Conservation (phyloP, 1,140 invertebrate species). For the Drosophila erecta region DNA sequence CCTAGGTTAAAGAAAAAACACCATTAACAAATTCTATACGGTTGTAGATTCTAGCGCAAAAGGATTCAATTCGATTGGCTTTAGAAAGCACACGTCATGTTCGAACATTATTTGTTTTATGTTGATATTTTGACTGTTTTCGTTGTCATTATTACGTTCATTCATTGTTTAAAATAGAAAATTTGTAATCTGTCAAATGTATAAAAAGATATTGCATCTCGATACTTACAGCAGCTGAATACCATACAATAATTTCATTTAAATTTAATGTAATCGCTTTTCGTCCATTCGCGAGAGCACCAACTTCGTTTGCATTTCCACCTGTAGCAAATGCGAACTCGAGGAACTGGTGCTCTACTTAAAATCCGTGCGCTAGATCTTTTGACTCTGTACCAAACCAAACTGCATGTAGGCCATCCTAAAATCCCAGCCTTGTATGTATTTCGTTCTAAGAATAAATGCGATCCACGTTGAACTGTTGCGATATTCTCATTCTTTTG, state of each 20-base stretch:
- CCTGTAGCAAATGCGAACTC: slow-evolving; percentile 60
- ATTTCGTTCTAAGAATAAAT: slow-evolving; percentile 35
- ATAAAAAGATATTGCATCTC: background rate
- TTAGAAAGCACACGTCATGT: slow-evolving; percentile 34
- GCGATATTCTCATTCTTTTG: slow-evolving; percentile 22
- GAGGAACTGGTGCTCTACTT: slow-evolving; percentile 41
- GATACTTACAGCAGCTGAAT: background rate
- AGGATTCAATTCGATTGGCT: slow-evolving; percentile 14
- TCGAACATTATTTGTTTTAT: slow-evolving; percentile 60
- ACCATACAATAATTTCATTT: slow-evolving; percentile 4
- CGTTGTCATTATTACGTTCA: slow-evolving; percentile 34
- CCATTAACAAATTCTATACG: slow-evolving; percentile 19
- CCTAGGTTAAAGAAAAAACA: slow-evolving; percentile 17
- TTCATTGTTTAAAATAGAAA: slow-evolving; percentile 2
- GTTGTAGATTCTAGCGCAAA: slow-evolving; percentile 8
- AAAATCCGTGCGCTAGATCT: slow-evolving; percentile 26
- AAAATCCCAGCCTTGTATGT: slow-evolving; percentile 22
- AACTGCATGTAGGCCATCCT: slow-evolving; percentile 11
- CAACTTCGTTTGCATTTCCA: slow-evolving; percentile 67
- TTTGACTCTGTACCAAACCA: background rate
- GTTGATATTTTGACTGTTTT: slow-evolving; percentile 62
- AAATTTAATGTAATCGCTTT: slow-evolving; percentile 3
- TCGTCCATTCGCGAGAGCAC: slow-evolving; percentile 13
- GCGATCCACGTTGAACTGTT: slow-evolving; percentile 26
- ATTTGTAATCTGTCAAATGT: background rate